Conservation (phyloP, 2,113 vertebrate genomes). For the Indri indri region DNA sequence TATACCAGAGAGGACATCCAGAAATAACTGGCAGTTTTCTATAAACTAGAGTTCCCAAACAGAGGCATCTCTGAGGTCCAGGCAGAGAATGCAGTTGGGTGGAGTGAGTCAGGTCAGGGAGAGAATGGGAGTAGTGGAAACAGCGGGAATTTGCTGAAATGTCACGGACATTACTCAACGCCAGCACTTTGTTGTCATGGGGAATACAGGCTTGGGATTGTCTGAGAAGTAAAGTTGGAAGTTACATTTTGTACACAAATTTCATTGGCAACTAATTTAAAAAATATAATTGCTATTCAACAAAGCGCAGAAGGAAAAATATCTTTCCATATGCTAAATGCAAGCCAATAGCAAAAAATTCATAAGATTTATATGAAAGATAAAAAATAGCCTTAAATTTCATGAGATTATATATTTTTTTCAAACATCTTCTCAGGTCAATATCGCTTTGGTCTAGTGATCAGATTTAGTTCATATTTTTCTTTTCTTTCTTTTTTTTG, state of each 20-base stretch:
- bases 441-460: not conserved
- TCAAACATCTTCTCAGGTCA: not conserved
- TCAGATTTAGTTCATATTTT: not conserved
- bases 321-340: not conserved
- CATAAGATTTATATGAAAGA: not conserved
- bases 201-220: not conserved
- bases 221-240: not conserved
- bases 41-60: not conserved
- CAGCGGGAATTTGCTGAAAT: too few relatives aligned
- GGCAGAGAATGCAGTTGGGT: not conserved
- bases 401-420: not conserved
- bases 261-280: not conserved
- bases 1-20: not conserved
- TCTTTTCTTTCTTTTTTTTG: not conserved
- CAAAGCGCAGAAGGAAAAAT: not conserved
- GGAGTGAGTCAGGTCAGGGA: not conserved
- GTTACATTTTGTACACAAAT: not conserved
- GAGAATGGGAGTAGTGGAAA: fast-evolving
- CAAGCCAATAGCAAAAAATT: not conserved
- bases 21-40: not conserved
- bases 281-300: not conserved
- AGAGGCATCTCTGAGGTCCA: not conserved
- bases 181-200: not conserved
- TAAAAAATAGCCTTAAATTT: not conserved
- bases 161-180: too few relatives aligned